Evolutionary conservation across 2,113 vertebrate species (phyloP).

Genomic region (Sander lucioperca): DNA sequence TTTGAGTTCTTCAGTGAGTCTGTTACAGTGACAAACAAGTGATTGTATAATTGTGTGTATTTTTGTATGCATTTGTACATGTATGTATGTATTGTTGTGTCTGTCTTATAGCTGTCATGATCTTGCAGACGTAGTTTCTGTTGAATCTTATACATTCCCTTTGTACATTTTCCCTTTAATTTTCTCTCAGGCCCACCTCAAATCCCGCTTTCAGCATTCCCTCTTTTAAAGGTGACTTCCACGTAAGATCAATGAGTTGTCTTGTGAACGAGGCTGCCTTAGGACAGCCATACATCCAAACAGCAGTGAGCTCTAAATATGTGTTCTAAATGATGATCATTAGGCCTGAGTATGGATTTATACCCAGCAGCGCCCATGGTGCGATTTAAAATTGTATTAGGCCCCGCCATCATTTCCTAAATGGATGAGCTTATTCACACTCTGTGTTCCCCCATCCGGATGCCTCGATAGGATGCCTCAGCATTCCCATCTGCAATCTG

Average conservation of each 20-base stretch:
- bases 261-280: conserved; percentile 64
- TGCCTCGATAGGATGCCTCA: conserved; percentile 74
- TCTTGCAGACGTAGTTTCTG: not conserved
- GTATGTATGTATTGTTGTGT: not conserved
- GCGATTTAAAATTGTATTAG: conserved; percentile 77
- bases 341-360: conserved; percentile 76
- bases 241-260: conserved; percentile 72
- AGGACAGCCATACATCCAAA: conserved; percentile 71
- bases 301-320: conserved; percentile 71
- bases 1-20: not conserved
- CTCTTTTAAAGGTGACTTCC: conserved; percentile 72
- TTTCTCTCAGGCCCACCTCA: conserved; percentile 30
- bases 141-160: not conserved
- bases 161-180: not conserved
- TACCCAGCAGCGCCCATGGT: conserved; percentile 70
- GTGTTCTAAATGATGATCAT: conserved; percentile 76
- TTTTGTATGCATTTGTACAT: conserved; percentile 7
- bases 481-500: conserved; percentile 74
- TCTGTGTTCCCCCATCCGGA: conserved; percentile 66
- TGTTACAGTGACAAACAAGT: conserved; percentile 11
- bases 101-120: not conserved
- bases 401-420: conserved; percentile 73
- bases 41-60: conserved; percentile 10
- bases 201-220: conserved; percentile 27
- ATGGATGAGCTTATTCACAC: conserved; percentile 76